Evolutionary conservation across 2,113 vertebrate genomes (phyloP), one percentile per base, ranked within the genome.

Genomic region (Chaenogobius annularis): DNA sequence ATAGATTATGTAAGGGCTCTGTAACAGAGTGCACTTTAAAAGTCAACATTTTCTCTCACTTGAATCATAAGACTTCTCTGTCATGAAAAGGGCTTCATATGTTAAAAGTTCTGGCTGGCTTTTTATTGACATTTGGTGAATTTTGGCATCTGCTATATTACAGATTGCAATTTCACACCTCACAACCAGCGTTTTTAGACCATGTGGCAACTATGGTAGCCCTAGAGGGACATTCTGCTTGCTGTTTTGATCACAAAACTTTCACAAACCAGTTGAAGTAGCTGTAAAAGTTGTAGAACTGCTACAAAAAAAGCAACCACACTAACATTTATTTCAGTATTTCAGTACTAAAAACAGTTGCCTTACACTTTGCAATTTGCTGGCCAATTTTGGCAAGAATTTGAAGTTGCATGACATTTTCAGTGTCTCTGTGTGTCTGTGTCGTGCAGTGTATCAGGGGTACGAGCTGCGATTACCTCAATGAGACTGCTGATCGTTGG

Each of bases 1-100:
- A 70, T 66, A 73, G 80, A 85, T 85, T 79, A 75, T 19, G 66
- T 26, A 23, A n/a, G 31, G 62, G 75, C 37, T 69, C 37, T 15
- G 3, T n/a, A 3, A 19, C 40, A 13, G n/a, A 9, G 10, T 20
- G 4, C 1, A 68, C 64, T 65, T 48, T 9, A 35, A 62, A 58
- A 59, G 58, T 61, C 26, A 15, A 31, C 23, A 15, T 20, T 63
- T 63, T 63, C 61, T 20, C 35, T n/a, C 35, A 63, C 58, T 59
- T 31, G 56, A 13, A 35, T 40, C 10, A 37, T 58, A 1, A 26
- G 23, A 58, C 23, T 61, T 1, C n/a, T 10, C 5, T 2, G 12
- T 31, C 61, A 10, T 40, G 15, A 23, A 58, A 13, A 58, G 12
- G 22, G 9, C 9, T 11, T 22, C n/a, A 11, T 11, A 14, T 23